These are phyloP conservation scores for Leptopilina boulardi DNA, from an alignment of 1,140 invertebrate species.

Conservation along the genomic window DNA sequence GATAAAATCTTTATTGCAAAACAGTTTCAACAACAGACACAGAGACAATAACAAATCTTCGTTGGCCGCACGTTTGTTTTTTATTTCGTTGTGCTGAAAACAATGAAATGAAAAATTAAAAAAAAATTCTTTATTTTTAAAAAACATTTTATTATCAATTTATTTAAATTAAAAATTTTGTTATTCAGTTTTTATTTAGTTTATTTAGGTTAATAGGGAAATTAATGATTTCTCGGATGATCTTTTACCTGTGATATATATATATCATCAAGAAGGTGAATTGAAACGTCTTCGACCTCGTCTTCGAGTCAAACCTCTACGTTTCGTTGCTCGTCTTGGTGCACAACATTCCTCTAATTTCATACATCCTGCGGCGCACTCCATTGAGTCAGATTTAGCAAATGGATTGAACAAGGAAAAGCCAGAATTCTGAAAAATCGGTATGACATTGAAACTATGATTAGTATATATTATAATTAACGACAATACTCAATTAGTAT, in stretches of 20 bases:
- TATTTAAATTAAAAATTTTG: too few species aligned
- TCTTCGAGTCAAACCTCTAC: slow-evolving; percentile 2
- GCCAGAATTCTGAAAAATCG: slow-evolving; percentile 56
- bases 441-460: slow-evolving; percentile 58
- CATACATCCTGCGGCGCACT: background rate
- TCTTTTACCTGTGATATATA: background rate
- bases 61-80: too few species aligned
- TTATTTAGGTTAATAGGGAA: background rate
- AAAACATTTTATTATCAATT: too few species aligned
- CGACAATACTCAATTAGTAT: slow-evolving; percentile 32
- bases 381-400: slow-evolving; percentile 26
- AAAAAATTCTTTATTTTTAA: too few species aligned
- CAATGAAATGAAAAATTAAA: too few species aligned
- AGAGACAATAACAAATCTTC: too few species aligned
- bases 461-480: slow-evolving; percentile 41
- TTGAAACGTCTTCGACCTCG: background rate
- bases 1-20: background rate
- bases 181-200: background rate
- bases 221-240: background rate
- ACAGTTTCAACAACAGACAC: background rate
- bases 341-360: slow-evolving; percentile 1
- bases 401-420: slow-evolving; percentile 35
- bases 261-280: slow-evolving; percentile 12
- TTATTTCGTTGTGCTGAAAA: too few species aligned
- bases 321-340: background rate